Evolutionary conservation across 2,888 invertebrate species (phyloP).

Genomic region (Monopis laevigella): DNA sequence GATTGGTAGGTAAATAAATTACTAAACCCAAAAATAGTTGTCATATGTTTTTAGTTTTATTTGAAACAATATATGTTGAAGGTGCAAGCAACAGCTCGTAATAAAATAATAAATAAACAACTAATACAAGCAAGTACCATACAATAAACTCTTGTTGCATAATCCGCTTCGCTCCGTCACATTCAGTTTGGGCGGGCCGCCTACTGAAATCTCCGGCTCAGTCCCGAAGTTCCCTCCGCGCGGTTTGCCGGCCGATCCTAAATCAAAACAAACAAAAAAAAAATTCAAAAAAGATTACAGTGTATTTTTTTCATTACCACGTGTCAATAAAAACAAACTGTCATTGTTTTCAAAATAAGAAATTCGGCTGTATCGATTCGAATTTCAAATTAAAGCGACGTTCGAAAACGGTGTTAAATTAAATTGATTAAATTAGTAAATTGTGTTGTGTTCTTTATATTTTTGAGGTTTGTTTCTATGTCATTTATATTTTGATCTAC

Average conservation of each 20-base stretch:
- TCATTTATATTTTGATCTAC: too few species aligned
- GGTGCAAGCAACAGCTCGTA: too few species aligned
- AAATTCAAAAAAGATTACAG: constrained; percentile 23
- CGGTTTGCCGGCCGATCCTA: constrained; percentile 62
- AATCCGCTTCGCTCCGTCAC: constrained; percentile 36
- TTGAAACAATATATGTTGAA: too few species aligned
- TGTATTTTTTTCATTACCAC: constrained; percentile 21
- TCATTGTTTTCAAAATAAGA: constrained; percentile 2
- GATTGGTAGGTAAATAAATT: too few species aligned
- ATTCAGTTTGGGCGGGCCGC: constrained; percentile 37
- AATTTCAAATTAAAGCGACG: constrained; percentile 1
- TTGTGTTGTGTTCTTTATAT: background rate
- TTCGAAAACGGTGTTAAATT: constrained; percentile 3
- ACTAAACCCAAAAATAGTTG: too few species aligned
- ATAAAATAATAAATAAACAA: too few species aligned
- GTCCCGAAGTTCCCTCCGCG: constrained; percentile 67
- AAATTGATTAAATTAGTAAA: background rate
- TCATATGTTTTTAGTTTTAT: too few species aligned
- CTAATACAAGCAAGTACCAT: too few species aligned
- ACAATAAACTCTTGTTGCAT: too few species aligned
- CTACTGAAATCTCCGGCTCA: constrained; percentile 56
- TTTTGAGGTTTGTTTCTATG: constrained; percentile 4
- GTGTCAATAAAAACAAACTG: background rate
- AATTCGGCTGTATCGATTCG: constrained; percentile 7
- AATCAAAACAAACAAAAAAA: constrained; percentile 22